Percentiles rank a stretch among this genome's conserved stretches.
phyloP scores from a whole-genome alignment of 2,113 vertebrate genomes.

The Machaerirhynchus nigripectus region DNA sequence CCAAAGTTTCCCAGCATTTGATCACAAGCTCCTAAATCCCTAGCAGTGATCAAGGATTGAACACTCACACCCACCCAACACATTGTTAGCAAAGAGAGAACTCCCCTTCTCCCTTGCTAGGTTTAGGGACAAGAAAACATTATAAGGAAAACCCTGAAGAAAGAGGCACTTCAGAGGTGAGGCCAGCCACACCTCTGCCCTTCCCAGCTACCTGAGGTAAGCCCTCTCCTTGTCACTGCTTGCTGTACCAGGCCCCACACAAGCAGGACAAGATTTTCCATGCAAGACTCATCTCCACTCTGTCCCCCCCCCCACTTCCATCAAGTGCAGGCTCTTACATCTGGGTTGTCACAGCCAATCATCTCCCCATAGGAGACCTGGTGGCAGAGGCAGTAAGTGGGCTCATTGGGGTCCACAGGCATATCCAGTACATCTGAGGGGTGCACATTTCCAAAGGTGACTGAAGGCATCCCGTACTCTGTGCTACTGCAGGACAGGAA shows the following conservation, averaged over 20 bases:
- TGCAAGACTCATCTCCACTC: background rate
- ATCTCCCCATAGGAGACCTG: conserved; percentile 99
- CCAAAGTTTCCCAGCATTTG: background rate
- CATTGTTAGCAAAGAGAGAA: background rate
- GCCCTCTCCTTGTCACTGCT: background rate
- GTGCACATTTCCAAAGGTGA: conserved; percentile 90
- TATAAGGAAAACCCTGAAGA: background rate
- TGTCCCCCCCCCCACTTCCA: background rate
- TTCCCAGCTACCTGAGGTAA: background rate
- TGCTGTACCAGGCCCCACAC: background rate
- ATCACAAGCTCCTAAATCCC: background rate
- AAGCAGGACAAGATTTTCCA: background rate
- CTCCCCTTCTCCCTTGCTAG: background rate
- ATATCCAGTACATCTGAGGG: conserved; percentile 97
- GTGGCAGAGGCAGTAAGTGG: conserved; percentile 97
- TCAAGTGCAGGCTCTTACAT: conserved; percentile 78
- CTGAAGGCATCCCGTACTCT: conserved; percentile 86
- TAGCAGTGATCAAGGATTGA: background rate
- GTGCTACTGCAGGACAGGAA: conserved; percentile 75
- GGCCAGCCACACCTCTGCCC: background rate
- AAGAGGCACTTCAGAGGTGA: background rate
- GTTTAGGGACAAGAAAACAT: background rate
- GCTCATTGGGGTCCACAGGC: conserved; percentile 98
- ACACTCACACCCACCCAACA: background rate
- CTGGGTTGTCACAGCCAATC: conserved; percentile 98